Evolutionary conservation across 2,113 vertebrate genomes (phyloP).

Genomic region (Alces alces): DNA sequence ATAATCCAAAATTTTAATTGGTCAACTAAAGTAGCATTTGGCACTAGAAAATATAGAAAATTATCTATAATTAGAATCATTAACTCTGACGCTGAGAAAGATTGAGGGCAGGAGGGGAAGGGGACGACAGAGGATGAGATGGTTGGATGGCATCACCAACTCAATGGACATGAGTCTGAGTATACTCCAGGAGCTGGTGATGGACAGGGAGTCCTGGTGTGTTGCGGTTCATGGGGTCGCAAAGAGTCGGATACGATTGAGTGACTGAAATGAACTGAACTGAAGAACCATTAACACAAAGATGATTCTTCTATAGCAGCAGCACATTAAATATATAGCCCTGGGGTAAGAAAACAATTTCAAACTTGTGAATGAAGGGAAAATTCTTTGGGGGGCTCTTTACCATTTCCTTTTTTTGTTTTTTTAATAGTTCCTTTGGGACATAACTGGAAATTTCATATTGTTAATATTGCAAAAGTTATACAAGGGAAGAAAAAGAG

Average conservation of each 20-base stretch:
- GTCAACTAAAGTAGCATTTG: constrained; percentile 31
- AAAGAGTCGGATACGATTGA: rapidly evolving
- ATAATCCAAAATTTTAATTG: constrained; percentile 45
- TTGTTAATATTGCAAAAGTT: neutral
- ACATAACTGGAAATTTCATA: neutral
- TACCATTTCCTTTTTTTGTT: neutral
- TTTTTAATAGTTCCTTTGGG: neutral
- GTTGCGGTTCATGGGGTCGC: rapidly evolving
- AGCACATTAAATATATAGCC: constrained; percentile 38
- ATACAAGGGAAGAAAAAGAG: neutral
- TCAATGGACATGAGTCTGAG: neutral
- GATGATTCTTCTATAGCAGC: neutral
- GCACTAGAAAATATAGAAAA: constrained; percentile 2
- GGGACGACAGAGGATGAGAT: no score
- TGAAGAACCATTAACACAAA: constrained; percentile 31
- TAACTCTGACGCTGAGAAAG: neutral
- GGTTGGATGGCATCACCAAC: neutral
- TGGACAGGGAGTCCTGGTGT: neutral
- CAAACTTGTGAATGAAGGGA: neutral
- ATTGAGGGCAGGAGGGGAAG: neutral
- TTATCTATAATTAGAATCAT: constrained; percentile 25
- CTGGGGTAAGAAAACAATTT: neutral
- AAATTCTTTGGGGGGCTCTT: neutral
- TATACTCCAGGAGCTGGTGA: neutral
- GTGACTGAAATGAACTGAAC: neutral